phyloP scores from a whole-genome alignment of 2,888 invertebrate species.

The Ligdia adustata region DNA sequence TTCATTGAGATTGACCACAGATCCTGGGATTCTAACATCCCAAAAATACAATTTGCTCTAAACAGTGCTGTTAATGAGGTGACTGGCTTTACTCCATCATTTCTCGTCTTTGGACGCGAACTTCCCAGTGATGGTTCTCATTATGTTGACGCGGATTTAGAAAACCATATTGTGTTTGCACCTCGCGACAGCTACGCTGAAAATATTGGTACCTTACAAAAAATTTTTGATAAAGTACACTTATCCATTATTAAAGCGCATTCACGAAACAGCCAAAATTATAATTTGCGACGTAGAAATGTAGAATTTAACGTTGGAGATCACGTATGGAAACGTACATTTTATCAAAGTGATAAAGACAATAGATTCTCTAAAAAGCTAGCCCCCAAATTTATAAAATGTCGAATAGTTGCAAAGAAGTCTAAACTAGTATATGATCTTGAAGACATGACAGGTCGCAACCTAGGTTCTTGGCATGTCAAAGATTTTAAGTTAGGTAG shows the following conservation, averaged over 20 bases:
- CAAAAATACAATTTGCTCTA: too few relatives aligned
- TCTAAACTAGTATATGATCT: too few relatives aligned
- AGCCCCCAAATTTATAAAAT: background rate
- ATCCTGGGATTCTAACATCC: conserved; percentile 5
- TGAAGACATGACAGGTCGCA: too few relatives aligned
- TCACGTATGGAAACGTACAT: background rate
- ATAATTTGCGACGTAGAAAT: background rate
- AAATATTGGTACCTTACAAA: background rate
- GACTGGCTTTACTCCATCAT: background rate
- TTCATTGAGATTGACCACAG: conserved; percentile 14
- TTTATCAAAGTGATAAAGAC: background rate
- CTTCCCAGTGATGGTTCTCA: background rate
- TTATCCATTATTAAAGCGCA: background rate
- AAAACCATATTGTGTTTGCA: background rate
- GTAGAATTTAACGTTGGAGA: background rate
- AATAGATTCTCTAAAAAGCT: background rate
- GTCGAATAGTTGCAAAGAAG: too few relatives aligned
- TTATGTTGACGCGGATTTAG: background rate
- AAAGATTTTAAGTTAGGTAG: too few relatives aligned
- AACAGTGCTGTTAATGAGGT: background rate
- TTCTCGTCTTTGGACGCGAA: background rate
- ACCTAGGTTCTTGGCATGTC: too few relatives aligned
- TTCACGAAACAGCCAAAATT: background rate
- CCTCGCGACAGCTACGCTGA: background rate
- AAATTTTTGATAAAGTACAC: background rate